phyloP scores from a whole-genome alignment of 1,140 invertebrate genomes.

The Sitobion miscanthi region DNA sequence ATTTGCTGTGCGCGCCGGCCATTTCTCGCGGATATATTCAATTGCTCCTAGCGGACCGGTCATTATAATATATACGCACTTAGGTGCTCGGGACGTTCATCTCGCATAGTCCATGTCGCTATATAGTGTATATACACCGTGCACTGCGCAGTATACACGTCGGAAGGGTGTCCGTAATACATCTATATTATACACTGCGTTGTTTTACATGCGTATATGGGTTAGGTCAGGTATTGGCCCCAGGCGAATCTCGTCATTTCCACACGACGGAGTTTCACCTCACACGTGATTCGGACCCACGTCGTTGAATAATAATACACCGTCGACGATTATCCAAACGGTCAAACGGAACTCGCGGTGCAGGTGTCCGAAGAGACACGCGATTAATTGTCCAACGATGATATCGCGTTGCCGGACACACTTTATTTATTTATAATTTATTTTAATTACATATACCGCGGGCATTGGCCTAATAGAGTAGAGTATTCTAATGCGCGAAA shows the following conservation, averaged over 20 bases:
- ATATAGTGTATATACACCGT: neutral
- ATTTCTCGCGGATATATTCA: neutral
- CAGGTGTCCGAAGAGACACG: too few species aligned
- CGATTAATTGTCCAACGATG: neutral
- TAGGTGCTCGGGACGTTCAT: too few species aligned
- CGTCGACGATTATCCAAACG: neutral
- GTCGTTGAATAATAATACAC: neutral
- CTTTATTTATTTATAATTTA: too few species aligned
- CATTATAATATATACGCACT: neutral
- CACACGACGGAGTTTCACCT: neutral
- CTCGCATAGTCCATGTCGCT: neutral
- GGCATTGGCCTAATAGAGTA: too few species aligned
- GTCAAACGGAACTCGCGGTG: neutral
- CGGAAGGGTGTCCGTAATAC: neutral
- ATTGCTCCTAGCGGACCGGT: neutral
- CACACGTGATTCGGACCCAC: neutral
- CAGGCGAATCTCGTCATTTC: neutral
- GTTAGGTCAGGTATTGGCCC: neutral
- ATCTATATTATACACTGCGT: neutral
- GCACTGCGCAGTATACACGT: neutral
- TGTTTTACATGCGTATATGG: neutral
- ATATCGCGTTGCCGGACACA: neutral
- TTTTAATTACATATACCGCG: too few species aligned
- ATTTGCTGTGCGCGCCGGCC: neutral
- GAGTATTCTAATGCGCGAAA: too few species aligned